Evolutionary conservation across 1,140 invertebrate genomes (phyloP).

Genomic region (Anastatus disparis): DNA sequence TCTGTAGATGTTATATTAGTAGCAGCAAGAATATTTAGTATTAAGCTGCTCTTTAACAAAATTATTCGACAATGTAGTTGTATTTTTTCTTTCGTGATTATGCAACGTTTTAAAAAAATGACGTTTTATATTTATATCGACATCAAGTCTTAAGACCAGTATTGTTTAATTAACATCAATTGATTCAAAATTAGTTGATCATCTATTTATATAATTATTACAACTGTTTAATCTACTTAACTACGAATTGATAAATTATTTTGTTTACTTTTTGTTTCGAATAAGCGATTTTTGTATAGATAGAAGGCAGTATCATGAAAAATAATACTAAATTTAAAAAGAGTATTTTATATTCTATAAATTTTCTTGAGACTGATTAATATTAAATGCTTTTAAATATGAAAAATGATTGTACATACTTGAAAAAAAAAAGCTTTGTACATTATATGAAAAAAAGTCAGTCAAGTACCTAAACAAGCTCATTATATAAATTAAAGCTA

Average conservation of each 20-base stretch:
- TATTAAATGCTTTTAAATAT: constrained; percentile 2
- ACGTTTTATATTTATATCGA: constrained; percentile 3
- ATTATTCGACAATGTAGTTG: constrained; percentile 4
- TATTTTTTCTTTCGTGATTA: constrained; percentile 10
- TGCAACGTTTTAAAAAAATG: constrained; percentile 4
- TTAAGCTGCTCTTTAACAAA: constrained; percentile 1
- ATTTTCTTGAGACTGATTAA: constrained; percentile 17
- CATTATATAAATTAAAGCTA: not conserved
- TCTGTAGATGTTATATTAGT: constrained; percentile 18
- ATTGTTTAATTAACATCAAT: not conserved
- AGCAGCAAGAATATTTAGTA: constrained; percentile 3
- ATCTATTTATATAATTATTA: not conserved
- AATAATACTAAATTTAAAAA: not conserved
- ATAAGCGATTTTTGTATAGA: not conserved
- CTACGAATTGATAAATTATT: not conserved
- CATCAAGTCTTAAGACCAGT: not conserved
- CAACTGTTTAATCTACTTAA: not conserved
- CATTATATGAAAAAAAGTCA: not conserved
- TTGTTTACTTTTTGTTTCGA: not conserved
- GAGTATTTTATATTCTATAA: not conserved
- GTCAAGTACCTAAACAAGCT: not conserved
- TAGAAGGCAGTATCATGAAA: too few relatives aligned
- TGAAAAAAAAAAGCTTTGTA: constrained; percentile 4
- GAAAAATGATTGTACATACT: constrained; percentile 19
- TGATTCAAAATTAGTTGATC: too few relatives aligned